These are phyloP conservation scores for Toxostoma redivivum DNA, from an alignment of 2,113 vertebrate genomes.

Conservation along the genomic window DNA sequence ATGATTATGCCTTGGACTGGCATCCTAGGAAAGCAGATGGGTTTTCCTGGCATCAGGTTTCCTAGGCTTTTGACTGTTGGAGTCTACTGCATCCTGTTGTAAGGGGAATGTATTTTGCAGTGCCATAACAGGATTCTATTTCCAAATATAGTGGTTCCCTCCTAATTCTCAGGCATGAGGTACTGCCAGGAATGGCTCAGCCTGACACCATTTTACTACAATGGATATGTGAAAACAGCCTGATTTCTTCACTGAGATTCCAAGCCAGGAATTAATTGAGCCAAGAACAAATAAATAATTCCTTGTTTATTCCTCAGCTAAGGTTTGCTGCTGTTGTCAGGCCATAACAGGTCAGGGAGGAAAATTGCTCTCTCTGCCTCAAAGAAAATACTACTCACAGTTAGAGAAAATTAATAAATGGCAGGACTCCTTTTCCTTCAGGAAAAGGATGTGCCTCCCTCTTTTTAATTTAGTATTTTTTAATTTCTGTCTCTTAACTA, in stretches of 20 bases:
- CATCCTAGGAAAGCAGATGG: constrained; percentile 46
- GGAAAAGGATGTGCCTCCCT: not conserved
- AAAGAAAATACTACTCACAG: not conserved
- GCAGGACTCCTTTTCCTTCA: not conserved
- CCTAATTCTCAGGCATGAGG: not conserved
- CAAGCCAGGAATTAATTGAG: constrained; percentile 32
- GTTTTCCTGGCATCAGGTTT: constrained; percentile 8
- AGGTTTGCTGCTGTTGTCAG: constrained; percentile 33
- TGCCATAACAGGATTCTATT: not conserved
- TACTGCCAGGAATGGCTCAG: constrained; percentile 1
- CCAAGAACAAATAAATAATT: constrained; percentile 51
- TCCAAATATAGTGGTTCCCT: constrained; percentile 12
- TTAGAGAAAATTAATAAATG: constrained; percentile 8
- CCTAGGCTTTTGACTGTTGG: constrained; percentile 29
- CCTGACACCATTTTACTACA: not conserved
- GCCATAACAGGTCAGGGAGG: not conserved
- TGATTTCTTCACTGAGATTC: not conserved
- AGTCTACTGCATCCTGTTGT: not conserved
- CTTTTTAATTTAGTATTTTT: not conserved
- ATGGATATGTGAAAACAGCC: not conserved
- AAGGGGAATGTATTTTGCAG: not conserved
- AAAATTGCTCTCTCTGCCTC: not conserved
- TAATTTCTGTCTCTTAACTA: not conserved
- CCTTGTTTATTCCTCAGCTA: constrained; percentile 37
- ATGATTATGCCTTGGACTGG: not conserved